These are phyloP conservation scores for Thripadectes ignobilis DNA, from an alignment of 2,797 vertebrate genomes.

Conservation along the genomic window DNA sequence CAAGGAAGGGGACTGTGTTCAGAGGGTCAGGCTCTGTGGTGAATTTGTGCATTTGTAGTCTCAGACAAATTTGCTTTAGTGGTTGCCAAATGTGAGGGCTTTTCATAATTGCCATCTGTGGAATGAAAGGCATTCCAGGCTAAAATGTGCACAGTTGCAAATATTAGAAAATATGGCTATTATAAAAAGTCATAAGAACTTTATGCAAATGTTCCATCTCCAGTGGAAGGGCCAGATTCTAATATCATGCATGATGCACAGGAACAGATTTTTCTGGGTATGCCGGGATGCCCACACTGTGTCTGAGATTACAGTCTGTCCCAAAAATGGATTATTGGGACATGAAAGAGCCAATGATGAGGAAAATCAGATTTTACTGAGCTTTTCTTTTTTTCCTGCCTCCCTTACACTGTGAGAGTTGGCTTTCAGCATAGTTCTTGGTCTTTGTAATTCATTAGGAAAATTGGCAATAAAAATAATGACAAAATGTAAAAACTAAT, in stretches of 20 bases:
- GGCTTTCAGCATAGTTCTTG: neutral
- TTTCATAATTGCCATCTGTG: conserved; percentile 33
- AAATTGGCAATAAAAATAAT: neutral
- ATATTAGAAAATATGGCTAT: neutral
- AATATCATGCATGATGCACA: conserved; percentile 24
- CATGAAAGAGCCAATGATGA: conserved; percentile 3
- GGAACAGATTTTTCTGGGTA: conserved; percentile 43
- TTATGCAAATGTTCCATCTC: conserved; percentile 18
- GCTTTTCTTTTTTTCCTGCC: neutral
- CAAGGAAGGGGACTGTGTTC: neutral
- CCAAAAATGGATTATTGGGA: conserved; percentile 18
- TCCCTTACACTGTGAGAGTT: neutral
- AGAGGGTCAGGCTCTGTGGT: neutral
- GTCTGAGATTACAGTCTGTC: conserved; percentile 12
- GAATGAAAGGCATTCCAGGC: neutral
- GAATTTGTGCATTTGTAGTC: neutral
- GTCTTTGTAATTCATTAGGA: conserved; percentile 5
- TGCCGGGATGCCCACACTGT: neutral
- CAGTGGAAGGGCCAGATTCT: conserved; percentile 29
- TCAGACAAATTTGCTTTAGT: conserved; percentile 1
- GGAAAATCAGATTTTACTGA: conserved; percentile 45
- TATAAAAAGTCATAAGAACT: neutral
- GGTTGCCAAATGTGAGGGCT: neutral
- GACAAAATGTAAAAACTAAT: neutral
- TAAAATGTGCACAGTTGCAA: neutral